Conservation (phyloP, 2,113 vertebrate genomes). For the Percopsis transmontana region DNA sequence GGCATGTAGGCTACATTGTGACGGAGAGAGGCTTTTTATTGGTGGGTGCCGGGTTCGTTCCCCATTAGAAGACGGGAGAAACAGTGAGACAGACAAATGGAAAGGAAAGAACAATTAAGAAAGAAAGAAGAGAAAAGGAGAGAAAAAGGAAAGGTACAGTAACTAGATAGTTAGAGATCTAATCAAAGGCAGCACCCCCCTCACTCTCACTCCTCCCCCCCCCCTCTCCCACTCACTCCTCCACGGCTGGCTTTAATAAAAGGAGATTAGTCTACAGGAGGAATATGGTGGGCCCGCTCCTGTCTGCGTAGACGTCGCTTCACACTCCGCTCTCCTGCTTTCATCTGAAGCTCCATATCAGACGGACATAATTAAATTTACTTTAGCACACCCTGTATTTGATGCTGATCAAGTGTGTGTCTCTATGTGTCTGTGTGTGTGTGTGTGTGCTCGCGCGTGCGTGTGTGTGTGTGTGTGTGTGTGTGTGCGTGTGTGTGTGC, state of each 20-base stretch:
- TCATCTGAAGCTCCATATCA: slow-evolving; percentile 80
- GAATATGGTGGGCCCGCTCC: slow-evolving; percentile 76
- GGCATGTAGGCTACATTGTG: slow-evolving; percentile 46
- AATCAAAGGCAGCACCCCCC: slow-evolving; percentile 64
- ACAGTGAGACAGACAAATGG: neutral
- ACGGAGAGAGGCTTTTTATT: slow-evolving; percentile 20
- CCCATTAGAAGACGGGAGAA: slow-evolving; percentile 56
- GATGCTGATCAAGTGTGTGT: slow-evolving; percentile 76
- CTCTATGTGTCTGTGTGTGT: neutral
- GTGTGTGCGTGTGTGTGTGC: neutral
- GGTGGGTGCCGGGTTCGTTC: slow-evolving; percentile 60
- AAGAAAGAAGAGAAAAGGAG: slow-evolving; percentile 43
- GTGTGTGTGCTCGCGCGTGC: neutral
- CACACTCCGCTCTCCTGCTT: slow-evolving; percentile 72
- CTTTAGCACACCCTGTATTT: slow-evolving; percentile 78
- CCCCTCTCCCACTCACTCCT: slow-evolving; percentile 49
- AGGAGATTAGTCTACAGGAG: slow-evolving; percentile 78
- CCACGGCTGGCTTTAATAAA: slow-evolving; percentile 78
- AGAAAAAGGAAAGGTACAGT: slow-evolving; percentile 72
- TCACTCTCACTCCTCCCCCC: neutral
- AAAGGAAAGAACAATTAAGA: slow-evolving; percentile 32
- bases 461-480: neutral
- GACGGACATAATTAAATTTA: slow-evolving; percentile 84
- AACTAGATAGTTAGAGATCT: slow-evolving; percentile 76
- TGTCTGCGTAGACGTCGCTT: slow-evolving; percentile 73